Evolutionary conservation across 2,888 invertebrate genomes (phyloP).

Genomic region (Mythimna lalbum): DNA sequence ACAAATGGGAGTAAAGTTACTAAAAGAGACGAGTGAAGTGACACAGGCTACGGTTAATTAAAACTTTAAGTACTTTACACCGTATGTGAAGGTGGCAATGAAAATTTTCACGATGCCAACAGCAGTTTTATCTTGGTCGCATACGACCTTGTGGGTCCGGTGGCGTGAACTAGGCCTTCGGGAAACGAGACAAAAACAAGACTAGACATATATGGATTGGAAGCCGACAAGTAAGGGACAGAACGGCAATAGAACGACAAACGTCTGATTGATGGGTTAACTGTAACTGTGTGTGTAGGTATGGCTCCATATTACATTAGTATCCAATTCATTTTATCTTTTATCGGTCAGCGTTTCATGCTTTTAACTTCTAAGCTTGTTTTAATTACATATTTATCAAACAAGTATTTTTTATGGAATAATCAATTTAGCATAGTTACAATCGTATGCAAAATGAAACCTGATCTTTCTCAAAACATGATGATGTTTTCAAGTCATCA

Average conservation of each 20-base stretch:
- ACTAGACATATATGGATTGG: slow-evolving; percentile 81
- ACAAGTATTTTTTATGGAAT: slow-evolving; percentile 34
- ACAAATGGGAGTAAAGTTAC: slow-evolving; percentile 48
- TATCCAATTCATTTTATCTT: slow-evolving; percentile 72
- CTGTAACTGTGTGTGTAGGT: slow-evolving; percentile 75
- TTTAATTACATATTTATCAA: slow-evolving; percentile 42
- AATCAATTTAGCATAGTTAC: slow-evolving; percentile 29
- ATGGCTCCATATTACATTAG: slow-evolving; percentile 70
- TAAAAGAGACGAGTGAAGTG: slow-evolving; percentile 51
- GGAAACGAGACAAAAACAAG: slow-evolving; percentile 85
- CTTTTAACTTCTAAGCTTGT: slow-evolving; percentile 28
- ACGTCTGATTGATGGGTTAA: slow-evolving; percentile 84
- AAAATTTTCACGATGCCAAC: slow-evolving; percentile 62
- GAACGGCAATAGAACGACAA: slow-evolving; percentile 76
- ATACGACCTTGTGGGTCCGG: slow-evolving; percentile 82
- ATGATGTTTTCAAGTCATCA: slow-evolving; percentile 34
- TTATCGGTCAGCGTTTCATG: slow-evolving; percentile 70
- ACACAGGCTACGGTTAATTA: slow-evolving; percentile 26
- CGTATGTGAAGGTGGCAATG: slow-evolving; percentile 69
- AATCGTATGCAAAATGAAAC: slow-evolving; percentile 44
- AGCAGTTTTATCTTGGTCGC: slow-evolving; percentile 67
- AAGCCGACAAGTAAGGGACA: slow-evolving; percentile 74
- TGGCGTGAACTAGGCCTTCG: slow-evolving; percentile 82
- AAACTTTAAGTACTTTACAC: slow-evolving; percentile 63
- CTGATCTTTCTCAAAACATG: slow-evolving; percentile 36